Evolutionary conservation across 1,140 invertebrate species (phyloP), one percentile per base, ranked within the genome.

Genomic region (Brachionus rotundiformis): DNA sequence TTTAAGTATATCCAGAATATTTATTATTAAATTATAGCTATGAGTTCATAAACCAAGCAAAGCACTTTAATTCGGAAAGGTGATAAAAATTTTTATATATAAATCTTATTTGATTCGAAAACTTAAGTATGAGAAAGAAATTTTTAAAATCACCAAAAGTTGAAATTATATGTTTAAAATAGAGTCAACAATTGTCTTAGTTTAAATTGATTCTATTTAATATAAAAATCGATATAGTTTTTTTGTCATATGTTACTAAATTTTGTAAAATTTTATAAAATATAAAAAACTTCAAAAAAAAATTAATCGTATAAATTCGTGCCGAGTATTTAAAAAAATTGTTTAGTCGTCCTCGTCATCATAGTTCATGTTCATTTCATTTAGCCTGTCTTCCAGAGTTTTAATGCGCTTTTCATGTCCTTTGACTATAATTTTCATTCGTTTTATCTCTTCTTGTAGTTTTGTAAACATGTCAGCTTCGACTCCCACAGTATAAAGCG

Each of bases 401-500:
- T 88, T 88, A 82, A 89, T 89, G 76, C 88, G 83, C 65, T 86
- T 84, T 82, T 89, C 88, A 83, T 88, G 87, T 47, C 87, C 87
- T 84, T 88, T 88, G 13, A 88, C 86, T 81, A 88, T 88, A 77
- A 88, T 87, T 85, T 88, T 88, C 83, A 89, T 83, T 84, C 88
- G 88, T 79, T 87, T 84, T 77, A 89, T 86, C 83, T 89, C 88
- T 68, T 88, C 87, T 82, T 86, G 81, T 41, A 88, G 59, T 61
- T 84, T 82, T 54, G 65, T 25, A 47, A 81, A 33, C 36, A 79
- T 29, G 25, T 80, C 82, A 16, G 76, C 76, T 79, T 79, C 76
- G 11, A 63, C 76, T 39, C 76, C 76, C n/a, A 79, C 76, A 10
- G 76, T 79, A 39, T 79, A 79, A 54, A 79, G 5, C 1, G 76